Conservation (phyloP, 1,140 invertebrate genomes). For the Oscheius sp. region DNA sequence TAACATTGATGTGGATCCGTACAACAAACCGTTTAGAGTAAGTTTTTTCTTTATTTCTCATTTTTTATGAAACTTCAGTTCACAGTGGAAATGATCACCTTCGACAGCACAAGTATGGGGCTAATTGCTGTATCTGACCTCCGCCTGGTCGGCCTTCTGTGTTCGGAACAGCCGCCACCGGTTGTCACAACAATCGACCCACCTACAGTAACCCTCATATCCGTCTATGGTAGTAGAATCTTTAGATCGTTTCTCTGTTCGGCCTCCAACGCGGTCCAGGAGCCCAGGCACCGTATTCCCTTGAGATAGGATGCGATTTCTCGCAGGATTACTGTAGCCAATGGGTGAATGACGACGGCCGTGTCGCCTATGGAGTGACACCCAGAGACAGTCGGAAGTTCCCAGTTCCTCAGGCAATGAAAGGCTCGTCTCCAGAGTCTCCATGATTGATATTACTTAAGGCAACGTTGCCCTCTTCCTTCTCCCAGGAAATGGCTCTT, state of each 20-base stretch:
- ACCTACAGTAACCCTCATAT: slow-evolving; percentile 9
- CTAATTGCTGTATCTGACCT: slow-evolving; percentile 35
- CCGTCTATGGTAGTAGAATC: not conserved
- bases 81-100: slow-evolving; percentile 40
- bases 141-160: slow-evolving; percentile 25
- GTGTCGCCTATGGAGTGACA: slow-evolving; percentile 33
- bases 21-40: slow-evolving; percentile 36
- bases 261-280: slow-evolving; percentile 34
- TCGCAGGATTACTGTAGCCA: slow-evolving; percentile 41
- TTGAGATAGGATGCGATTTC: slow-evolving; percentile 33
- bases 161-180: slow-evolving; percentile 33
- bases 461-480: slow-evolving; percentile 30
- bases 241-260: slow-evolving; percentile 31
- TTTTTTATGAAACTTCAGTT: slow-evolving; percentile 31
- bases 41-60: not conserved
- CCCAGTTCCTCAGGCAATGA: slow-evolving; percentile 25
- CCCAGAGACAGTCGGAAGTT: slow-evolving; percentile 30
- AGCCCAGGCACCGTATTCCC: slow-evolving; percentile 25
- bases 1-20: slow-evolving; percentile 38
- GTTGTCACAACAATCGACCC: slow-evolving; percentile 35
- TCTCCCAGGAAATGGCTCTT: not conserved
- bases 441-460: not conserved
- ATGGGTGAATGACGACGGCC: slow-evolving; percentile 42
- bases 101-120: slow-evolving; percentile 29
- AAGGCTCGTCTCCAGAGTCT: not conserved